Conservation (phyloP, 2,888 invertebrate genomes). For the Ashinkailepas kermadecensis region DNA sequence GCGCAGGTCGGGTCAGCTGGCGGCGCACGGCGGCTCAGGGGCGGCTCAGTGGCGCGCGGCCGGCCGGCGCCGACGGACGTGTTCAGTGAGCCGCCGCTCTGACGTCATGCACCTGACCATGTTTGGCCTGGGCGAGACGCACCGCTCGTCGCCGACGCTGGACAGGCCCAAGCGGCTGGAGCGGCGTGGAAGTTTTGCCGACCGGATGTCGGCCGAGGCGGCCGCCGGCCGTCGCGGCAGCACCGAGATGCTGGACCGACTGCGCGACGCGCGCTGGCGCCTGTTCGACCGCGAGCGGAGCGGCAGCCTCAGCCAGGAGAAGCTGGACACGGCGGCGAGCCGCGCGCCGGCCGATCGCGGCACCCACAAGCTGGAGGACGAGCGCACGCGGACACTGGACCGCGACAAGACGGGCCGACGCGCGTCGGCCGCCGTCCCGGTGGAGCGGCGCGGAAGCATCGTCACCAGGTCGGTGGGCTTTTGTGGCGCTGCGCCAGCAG, state of each 20-base stretch:
- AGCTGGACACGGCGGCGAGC: slow-evolving; percentile 3
- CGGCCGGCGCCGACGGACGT: not conserved
- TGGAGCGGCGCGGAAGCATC: slow-evolving; percentile 37
- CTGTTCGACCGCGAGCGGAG: slow-evolving; percentile 1
- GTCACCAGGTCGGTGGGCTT: slow-evolving; percentile 38
- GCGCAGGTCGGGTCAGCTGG: too few species aligned
- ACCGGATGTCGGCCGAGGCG: slow-evolving; percentile 24
- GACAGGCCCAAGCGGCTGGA: slow-evolving; percentile 35
- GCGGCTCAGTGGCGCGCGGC: not conserved
- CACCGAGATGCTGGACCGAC: slow-evolving; percentile 6
- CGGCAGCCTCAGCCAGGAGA: slow-evolving; percentile 10
- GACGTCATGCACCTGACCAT: not conserved
- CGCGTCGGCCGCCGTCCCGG: not conserved
- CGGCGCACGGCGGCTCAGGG: not conserved
- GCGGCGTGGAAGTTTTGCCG: slow-evolving; percentile 37
- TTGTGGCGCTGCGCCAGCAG: too few species aligned
- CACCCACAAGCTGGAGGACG: slow-evolving; percentile 1
- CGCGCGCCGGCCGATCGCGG: not conserved
- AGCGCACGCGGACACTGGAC: slow-evolving; percentile 1
- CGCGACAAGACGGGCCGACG: slow-evolving; percentile 27
- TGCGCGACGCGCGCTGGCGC: not conserved
- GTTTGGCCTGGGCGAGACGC: slow-evolving; percentile 34
- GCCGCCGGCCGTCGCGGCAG: slow-evolving; percentile 8
- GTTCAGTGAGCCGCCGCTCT: not conserved
- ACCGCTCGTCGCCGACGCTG: slow-evolving; percentile 38